Base-by-base conservation (phyloP, 2,113 vertebrate species). In the Anarrhichthys ocellatus region DNA sequence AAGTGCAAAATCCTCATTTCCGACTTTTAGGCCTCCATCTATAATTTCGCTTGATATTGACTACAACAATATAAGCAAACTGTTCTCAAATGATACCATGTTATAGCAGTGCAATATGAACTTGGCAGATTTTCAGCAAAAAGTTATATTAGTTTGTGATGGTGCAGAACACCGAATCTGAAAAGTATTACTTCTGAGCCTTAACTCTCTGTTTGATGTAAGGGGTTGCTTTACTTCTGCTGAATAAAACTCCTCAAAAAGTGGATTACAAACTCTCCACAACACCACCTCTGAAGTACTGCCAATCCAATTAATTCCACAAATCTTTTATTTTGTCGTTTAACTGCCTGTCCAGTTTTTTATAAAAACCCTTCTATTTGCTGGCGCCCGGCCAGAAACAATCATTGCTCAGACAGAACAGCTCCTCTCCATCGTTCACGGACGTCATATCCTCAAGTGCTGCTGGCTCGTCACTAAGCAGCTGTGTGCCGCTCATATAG, bases 231-330 rank as follows among this genome's bases (percentile, higher is more conserved):
- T 18, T 34, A 17, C 56, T 63, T 29, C 29, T 46, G 22, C 68
- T 76, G 38, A 82, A 64, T 36, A 38, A 76, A 83, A 77, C 40
- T 78, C 29, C 24, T 76, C 42, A 15, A 64, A 75, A 69, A 59
- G 59, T 15, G 63, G 44, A 85, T 76, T 84, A 67, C 15, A 38
- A 64, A 78, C 64, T 74, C 68, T 58, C 42, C 34, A 1, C 4
- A 70, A 46, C 72, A 67, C 24, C 17, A 3, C 73, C 42, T 48
- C 8, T 89, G 85, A 90, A 80, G 73, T 72, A 78, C 59, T 85
- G 90, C 86, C 85, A 89, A 86, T 76, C 75, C 84, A 88, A 87
- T 91, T 90, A 89, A 85, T 85, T 83, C 69, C 73, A 65, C 58
- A 76, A 83, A 88, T 87, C 81, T 73, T 82, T 82, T 50, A 75